Conservation (phyloP, 1,140 invertebrate species). For the Maniola jurtina region DNA sequence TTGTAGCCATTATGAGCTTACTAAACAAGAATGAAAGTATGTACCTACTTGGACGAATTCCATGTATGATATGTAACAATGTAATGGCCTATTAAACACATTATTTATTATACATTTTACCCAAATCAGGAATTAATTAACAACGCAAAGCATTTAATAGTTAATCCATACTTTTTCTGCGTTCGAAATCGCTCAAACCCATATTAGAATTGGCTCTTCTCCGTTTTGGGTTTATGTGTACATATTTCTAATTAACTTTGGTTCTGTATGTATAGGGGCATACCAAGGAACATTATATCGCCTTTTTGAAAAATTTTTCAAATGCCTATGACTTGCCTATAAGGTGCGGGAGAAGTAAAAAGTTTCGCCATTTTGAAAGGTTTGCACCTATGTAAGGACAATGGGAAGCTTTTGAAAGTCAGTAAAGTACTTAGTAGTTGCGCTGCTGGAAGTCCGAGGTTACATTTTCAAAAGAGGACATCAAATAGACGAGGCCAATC, state of each 20-base stretch:
- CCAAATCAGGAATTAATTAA: constrained; percentile 7
- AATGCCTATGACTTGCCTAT: neutral
- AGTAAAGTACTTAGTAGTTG: too few relatives aligned
- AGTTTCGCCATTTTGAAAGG: neutral
- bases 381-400: neutral
- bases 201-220: constrained; percentile 9
- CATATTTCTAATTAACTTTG: constrained; percentile 16
- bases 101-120: constrained; percentile 8
- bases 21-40: neutral
- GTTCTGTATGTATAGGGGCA: neutral
- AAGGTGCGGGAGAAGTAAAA: neutral
- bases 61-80: neutral
- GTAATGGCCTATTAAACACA: neutral
- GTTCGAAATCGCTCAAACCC: neutral
- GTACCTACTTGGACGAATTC: neutral
- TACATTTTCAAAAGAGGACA: neutral
- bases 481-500: too few relatives aligned
- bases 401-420: constrained; percentile 5
- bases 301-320: constrained; percentile 8
- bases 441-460: neutral
- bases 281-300: constrained; percentile 4
- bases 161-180: constrained; percentile 10
- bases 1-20: too few relatives aligned
- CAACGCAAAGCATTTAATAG: neutral
- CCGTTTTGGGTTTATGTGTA: constrained; percentile 21